These are phyloP conservation scores for Hydrozoanthus tunicans DNA, from an alignment of 64 coral and sea anemone genomes.

Conservation along the genomic window DNA sequence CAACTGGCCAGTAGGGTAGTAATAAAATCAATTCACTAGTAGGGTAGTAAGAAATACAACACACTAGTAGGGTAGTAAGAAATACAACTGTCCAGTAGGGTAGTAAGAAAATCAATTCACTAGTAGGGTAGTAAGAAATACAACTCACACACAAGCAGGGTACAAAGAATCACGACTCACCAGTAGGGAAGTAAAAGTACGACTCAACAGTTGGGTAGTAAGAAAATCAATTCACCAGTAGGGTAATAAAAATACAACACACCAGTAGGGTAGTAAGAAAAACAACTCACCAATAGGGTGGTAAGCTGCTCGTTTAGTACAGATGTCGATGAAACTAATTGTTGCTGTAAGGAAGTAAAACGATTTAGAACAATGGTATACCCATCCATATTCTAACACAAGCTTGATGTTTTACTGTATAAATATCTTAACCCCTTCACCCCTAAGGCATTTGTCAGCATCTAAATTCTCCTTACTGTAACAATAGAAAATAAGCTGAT, in stretches of 20 bases:
- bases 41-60: not conserved
- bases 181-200: not conserved
- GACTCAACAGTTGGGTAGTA: constrained; percentile 55
- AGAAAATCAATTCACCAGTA: too few relatives aligned
- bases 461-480: too few relatives aligned
- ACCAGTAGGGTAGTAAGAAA: too few relatives aligned
- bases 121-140: too few relatives aligned
- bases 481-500: too few relatives aligned
- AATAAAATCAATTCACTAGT: not conserved
- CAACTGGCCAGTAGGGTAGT: not conserved
- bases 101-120: too few relatives aligned
- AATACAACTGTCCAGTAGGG: not conserved
- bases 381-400: too few relatives aligned
- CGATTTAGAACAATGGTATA: not conserved
- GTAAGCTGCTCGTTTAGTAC: constrained; percentile 88
- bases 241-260: too few relatives aligned
- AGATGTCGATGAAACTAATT: constrained; percentile 81
- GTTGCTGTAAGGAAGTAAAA: constrained; percentile 64
- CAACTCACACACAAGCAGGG: too few relatives aligned
- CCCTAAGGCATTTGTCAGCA: too few relatives aligned
- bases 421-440: not conserved
- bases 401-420: not conserved
- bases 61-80: not conserved
- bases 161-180: too few relatives aligned
- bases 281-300: constrained; percentile 1